Evolutionary conservation across 2,888 invertebrate species (phyloP), one percentile per base, ranked within the genome.

Genomic region (Pristionchus exspectatus): DNA sequence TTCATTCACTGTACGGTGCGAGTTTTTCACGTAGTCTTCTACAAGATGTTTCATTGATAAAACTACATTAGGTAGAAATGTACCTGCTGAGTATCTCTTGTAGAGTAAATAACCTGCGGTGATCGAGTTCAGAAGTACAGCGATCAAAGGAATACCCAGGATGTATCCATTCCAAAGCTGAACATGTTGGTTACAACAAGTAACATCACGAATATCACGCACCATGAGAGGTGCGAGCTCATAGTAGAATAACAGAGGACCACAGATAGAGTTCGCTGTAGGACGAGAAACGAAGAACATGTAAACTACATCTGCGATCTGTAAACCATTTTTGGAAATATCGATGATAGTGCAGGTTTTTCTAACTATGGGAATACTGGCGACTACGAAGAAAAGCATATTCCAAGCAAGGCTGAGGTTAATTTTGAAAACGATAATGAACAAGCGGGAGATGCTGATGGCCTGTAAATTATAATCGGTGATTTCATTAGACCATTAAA

Each of bases 201-300:
- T 14, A 5, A 72, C 24, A n/a, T 14, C 10, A 16, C 14, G 69
- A 72, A 30, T 72, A 30, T 72, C 38, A 81, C 81, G 38, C 14
- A 81, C 81, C 38, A 81, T 50, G n/a, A 44, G 44, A 10, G 81
- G 81, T 24, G 50, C 81, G 38, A 50, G 2, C 14, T 81, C 44
- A 21, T 81, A 81, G 44, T 81, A 44, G 50, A 81, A 81, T 18
- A 81, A 44, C 38, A 81, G n/a, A 10, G 81, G 81, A 10, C 44
- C 81, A 21, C 81, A 81, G 16, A 81, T 44, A 30, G 81, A 10
- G 50, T 44, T 81, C n/a, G 21, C 44, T 24, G n/a, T 50, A 24
- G 81, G 81, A 44, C 38, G 44, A 14, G 81, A 21, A 14, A 63
- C 84, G 30, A 63, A 59, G 59, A 85, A 63, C 59, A 85, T 85